Base-by-base conservation (phyloP, 2,113 vertebrate genomes). In the Clarias magur region DNA sequence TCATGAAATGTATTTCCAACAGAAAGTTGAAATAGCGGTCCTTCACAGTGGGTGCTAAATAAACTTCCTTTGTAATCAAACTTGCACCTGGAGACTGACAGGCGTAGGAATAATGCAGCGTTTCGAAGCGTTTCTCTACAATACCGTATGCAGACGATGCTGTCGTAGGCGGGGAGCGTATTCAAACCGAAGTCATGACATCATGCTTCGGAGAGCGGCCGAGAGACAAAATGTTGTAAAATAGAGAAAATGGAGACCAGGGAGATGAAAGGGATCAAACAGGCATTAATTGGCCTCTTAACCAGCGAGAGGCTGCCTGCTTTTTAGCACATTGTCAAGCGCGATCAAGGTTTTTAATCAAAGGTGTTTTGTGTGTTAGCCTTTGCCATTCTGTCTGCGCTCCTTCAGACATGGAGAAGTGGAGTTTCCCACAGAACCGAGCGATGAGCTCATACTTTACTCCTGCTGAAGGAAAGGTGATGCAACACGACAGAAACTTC, bases 401-500 rank as follows among this genome's bases (percentile, higher is more conserved):
- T 73, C 21, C 67, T 38, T 84, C 19, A 34, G 79, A 60, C 11
- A 60, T 11, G 11, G 62, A 81, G 25, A 48, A 81, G 56, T 25
- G 15, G 79, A 81, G 65, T 81, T 86, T 86, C 85, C 79, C 79
- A 86, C 85, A 82, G 85, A 82, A 59, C 19, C 34, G 7, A 21
- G 65, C 27, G 56, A 81, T 86, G 85, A 86, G 85, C 85, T 60
- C 48, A 80, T 86, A 42, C 78, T 86, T 82, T 27, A 81, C 10
- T 73, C 34, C 54, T 72, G 63, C 63, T 60, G 85, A 82, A 57
- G 79, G 85, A 59, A 68, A 82, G 79, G 67, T 86, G 85, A 86
- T 86, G 85, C 85, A 86, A 86, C 85, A 48, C 78, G 11, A 81
- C 56, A 48, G 85, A 86, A 86, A 86, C 78, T 59, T 67, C 76